Conservation (phyloP, 1,140 invertebrate genomes). For the Psilanteris sp. region DNA sequence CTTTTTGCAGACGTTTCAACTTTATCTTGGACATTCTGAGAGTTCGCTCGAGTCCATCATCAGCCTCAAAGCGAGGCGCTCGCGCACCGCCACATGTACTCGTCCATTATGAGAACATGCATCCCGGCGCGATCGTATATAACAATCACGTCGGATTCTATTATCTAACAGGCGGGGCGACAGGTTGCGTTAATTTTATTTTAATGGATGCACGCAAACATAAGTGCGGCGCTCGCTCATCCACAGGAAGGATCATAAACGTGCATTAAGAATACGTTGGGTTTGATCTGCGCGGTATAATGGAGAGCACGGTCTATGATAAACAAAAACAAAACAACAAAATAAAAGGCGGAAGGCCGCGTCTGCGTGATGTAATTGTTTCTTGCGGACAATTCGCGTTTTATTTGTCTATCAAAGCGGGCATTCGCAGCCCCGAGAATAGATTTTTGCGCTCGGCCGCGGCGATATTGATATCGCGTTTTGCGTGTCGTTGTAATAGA, state of each 20-base stretch:
- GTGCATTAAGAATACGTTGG: conserved; percentile 35
- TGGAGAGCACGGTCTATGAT: no score
- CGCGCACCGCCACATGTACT: conserved; percentile 32
- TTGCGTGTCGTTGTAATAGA: no score
- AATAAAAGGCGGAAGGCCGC: no score
- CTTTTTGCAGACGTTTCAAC: conserved; percentile 33
- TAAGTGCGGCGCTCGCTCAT: conserved; percentile 1
- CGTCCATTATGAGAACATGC: conserved; percentile 49
- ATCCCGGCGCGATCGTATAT: conserved; percentile 50
- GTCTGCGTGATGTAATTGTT: no score
- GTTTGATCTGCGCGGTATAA: no score
- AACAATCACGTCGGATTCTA: conserved; percentile 59
- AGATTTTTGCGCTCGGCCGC: no score
- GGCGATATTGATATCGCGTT: no score
- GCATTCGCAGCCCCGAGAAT: no score
- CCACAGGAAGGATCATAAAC: conserved; percentile 17
- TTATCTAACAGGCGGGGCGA: conserved; percentile 54
- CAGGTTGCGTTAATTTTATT: conserved; percentile 58
- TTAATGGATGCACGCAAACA: conserved; percentile 45
- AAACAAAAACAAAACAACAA: no score
- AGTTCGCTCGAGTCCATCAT: conserved; percentile 35
- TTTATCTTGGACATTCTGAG: conserved; percentile 46
- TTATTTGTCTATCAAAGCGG: no score
- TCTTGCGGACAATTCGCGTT: no score
- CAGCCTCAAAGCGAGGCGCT: conserved; percentile 41